Evolutionary conservation across 2,113 vertebrate species (phyloP).

Genomic region (Coryphaenoides rupestris): DNA sequence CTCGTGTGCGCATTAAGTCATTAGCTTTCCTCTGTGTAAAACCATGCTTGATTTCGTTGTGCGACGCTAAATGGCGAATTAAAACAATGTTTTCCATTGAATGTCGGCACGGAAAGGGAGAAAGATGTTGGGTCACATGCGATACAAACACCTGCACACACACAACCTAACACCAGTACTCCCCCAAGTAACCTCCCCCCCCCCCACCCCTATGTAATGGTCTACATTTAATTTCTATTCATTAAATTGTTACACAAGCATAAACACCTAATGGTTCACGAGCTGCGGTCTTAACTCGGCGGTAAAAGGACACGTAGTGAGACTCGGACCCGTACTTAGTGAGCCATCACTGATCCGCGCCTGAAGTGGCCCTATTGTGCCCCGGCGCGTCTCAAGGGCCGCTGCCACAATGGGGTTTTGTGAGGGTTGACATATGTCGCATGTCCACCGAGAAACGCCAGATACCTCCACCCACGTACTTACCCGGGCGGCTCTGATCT

Average conservation of each 20-base stretch:
- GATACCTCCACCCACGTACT: constrained; percentile 19
- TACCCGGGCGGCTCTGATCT: background rate
- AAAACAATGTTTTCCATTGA: constrained; percentile 33
- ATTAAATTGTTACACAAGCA: no score
- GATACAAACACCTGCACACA: no score
- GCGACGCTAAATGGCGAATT: constrained; percentile 27
- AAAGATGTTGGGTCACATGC: no score
- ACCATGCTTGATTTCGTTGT: constrained; percentile 52
- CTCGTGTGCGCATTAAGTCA: constrained; percentile 62
- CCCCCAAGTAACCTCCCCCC: no score
- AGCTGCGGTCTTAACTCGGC: background rate
- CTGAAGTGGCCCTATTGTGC: constrained; percentile 39
- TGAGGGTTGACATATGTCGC: constrained; percentile 46
- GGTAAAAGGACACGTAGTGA: constrained; percentile 21
- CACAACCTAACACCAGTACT: no score
- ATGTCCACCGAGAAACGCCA: constrained; percentile 28
- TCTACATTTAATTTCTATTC: no score
- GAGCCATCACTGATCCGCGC: constrained; percentile 31
- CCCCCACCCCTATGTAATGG: no score
- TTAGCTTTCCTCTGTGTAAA: constrained; percentile 65
- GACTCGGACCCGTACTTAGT: constrained; percentile 19
- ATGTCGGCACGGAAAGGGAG: constrained; percentile 23
- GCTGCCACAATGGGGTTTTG: constrained; percentile 58
- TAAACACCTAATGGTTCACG: no score
- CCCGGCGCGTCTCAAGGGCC: constrained; percentile 38